A percentile compares a stretch with the other conserved stretches of the same genome.
Conservation (phyloP, 2,888 invertebrate genomes). For the Mayetiola destructor region DNA sequence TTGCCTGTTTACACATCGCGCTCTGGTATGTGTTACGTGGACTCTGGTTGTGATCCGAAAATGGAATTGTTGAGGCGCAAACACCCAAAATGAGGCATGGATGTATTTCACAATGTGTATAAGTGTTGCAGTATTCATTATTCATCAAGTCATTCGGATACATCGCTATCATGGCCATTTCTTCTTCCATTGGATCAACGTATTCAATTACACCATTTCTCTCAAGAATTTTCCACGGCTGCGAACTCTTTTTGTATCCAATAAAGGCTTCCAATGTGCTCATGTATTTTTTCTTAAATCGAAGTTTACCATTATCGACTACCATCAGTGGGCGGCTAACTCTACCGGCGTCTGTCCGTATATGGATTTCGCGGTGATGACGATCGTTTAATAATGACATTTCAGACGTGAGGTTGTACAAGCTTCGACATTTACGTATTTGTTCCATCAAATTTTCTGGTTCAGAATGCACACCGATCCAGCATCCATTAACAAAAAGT, state of each 20-base stretch:
- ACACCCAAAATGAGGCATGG: conserved; percentile 98
- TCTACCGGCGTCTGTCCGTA: conserved; percentile 97
- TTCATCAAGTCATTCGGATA: conserved; percentile 89
- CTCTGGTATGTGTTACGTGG: conserved; percentile 85
- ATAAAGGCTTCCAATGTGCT: conserved; percentile 91
- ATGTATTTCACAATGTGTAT: conserved; percentile 99
- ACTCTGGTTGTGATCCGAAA: conserved; percentile 99
- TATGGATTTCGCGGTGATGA: conserved; percentile 93
- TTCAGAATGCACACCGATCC: conserved; percentile 97
- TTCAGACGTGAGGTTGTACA: conserved; percentile 99
- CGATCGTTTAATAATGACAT: conserved; percentile 99
- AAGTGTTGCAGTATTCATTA: conserved; percentile 95
- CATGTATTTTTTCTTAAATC: conserved; percentile 84
- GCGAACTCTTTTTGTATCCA: conserved; percentile 88
- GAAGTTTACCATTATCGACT: conserved; percentile 84
- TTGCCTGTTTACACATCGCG: conserved; percentile 99
- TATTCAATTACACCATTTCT: conserved; percentile 93
- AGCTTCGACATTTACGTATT: conserved; percentile 88
- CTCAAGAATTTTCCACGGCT: conserved; percentile 68
- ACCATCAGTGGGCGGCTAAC: conserved; percentile 97
- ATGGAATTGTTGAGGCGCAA: conserved; percentile 99
- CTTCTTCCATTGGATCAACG: conserved; percentile 97
- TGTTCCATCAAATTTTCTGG: conserved; percentile 99
- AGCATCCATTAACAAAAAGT: conserved; percentile 99
- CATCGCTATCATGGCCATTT: conserved; percentile 99